These are phyloP conservation scores for Monochamus saltuarius DNA, from an alignment of 1,140 invertebrate species.

Conservation along the genomic window DNA sequence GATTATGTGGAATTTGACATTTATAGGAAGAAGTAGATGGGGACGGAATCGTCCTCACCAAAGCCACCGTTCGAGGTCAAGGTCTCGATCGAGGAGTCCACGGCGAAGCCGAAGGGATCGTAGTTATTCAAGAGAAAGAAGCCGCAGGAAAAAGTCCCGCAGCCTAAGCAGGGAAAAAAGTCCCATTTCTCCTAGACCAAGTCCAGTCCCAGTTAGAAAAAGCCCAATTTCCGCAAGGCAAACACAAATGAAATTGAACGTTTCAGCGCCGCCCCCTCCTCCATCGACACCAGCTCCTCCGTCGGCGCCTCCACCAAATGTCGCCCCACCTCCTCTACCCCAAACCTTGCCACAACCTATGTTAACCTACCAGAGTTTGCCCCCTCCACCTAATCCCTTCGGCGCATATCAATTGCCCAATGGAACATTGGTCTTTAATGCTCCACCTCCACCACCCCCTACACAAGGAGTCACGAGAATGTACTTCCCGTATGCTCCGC, in stretches of 20 bases:
- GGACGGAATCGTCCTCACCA: constrained; percentile 34
- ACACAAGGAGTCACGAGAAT: constrained; percentile 31
- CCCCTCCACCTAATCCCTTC: constrained; percentile 33
- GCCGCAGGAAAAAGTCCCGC: constrained; percentile 23
- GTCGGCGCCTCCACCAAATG: constrained; percentile 12
- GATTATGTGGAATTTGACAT: not conserved
- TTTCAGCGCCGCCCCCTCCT: constrained; percentile 1
- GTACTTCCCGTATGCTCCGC: constrained; percentile 43
- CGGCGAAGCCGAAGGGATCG: constrained; percentile 26
- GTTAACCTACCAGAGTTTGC: constrained; percentile 36
- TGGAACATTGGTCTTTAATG: constrained; percentile 43
- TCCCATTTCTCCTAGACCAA: constrained; percentile 11
- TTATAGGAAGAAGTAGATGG: constrained; percentile 42
- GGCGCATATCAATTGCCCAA: constrained; percentile 40
- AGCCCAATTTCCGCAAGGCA: not conserved
- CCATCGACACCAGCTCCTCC: constrained; percentile 8
- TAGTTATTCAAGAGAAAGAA: constrained; percentile 33
- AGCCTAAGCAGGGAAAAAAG: constrained; percentile 12
- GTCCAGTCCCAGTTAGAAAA: constrained; percentile 8
- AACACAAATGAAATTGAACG: too few relatives aligned
- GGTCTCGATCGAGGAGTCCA: constrained; percentile 36
- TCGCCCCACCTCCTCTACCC: constrained; percentile 25
- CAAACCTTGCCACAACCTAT: constrained; percentile 19
- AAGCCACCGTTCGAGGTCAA: constrained; percentile 38
- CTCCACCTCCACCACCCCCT: constrained; percentile 44